Base-by-base conservation (phyloP, 2,797 vertebrate genomes). In the Capromys pilorides region DNA sequence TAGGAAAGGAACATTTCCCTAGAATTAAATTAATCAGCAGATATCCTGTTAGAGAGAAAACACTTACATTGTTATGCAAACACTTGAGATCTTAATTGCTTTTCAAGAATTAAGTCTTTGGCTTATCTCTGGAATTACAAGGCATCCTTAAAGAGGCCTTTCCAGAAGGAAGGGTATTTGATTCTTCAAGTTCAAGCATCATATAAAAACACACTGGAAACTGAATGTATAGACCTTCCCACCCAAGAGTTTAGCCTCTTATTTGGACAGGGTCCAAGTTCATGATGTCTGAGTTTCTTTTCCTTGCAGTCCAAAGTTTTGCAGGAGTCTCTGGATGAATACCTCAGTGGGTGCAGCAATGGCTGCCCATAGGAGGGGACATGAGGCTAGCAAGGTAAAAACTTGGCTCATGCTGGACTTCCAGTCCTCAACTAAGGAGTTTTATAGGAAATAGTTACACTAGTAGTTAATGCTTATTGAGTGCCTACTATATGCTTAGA, bases 61-160 rank as follows among this genome's bases (percentile, higher is more conserved):
- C 41, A 85, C 85, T 88, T 66, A 54, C 66, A 86, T 67, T 31
- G 16, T 90, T 86, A 92, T 8, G 8, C 24, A 86, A 79, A 67
- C 31, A 90, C n/a, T 54, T 75, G 31, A 86, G 22, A 49, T 88
- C 89, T 86, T 45, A 87, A 69, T 54, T 51, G 51, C 31, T 81
- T 49, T 62, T 88, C 71, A 87, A 87, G 86, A 89, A 86, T 21
- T 90, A 62, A 81, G 61, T 66, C 79, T 94, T 88, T 26, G 36
- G 10, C 73, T 95, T 94, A 88, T 86, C n/a, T 78, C 91, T 73
- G 28, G 13, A 88, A 83, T 90, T 90, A 49, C 49, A 80, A 89
- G n/a, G 73, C 59, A 87, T 64, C 26, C 51, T 21, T 54, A 24
- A 89, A 92, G 45, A 62, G 78, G 7, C 86, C 81, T 96, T 89